A percentile compares a stretch with the other conserved stretches of the same genome.
These are phyloP conservation scores for Tachina lurida DNA, from an alignment of 2,888 invertebrate species.

Conservation along the genomic window DNA sequence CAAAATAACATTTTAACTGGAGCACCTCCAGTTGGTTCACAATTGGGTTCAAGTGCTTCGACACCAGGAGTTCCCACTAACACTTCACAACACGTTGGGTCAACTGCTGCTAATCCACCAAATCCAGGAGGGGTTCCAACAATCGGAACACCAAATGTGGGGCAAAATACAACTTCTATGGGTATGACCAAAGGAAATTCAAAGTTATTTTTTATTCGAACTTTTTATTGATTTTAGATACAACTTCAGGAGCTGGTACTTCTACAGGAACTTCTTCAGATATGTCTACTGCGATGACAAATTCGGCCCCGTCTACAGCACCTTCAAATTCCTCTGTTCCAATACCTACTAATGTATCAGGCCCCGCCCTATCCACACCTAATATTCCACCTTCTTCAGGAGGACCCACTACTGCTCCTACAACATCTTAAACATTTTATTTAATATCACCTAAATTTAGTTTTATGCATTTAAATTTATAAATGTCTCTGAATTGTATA, in stretches of 20 bases:
- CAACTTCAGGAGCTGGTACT: constrained; percentile 59
- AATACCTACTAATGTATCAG: constrained; percentile 57
- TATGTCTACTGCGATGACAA: constrained; percentile 29
- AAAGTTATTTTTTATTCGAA: neutral
- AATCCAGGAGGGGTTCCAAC: constrained; percentile 32
- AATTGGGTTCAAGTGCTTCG: constrained; percentile 22
- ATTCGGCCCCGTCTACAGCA: constrained; percentile 51
- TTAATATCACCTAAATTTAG: neutral
- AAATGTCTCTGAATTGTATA: constrained; percentile 41
- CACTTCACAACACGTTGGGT: constrained; percentile 55
- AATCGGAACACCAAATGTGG: constrained; percentile 33
- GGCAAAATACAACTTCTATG: constrained; percentile 69
- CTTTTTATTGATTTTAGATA: constrained; percentile 59
- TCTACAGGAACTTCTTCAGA: constrained; percentile 53
- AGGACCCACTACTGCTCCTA: constrained; percentile 29
- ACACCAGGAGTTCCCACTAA: constrained; percentile 44
- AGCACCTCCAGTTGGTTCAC: constrained; percentile 40
- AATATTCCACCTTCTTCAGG: constrained; percentile 65
- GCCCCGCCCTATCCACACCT: constrained; percentile 54
- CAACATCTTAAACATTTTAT: constrained; percentile 64
- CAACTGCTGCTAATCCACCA: constrained; percentile 36
- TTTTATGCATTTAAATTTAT: constrained; percentile 45
- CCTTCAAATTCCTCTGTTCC: constrained; percentile 50
- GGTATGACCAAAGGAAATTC: constrained; percentile 56
- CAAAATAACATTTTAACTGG: constrained; percentile 18